Evolutionary conservation across 2,113 vertebrate genomes (phyloP).

Genomic region (Piprites chloris): DNA sequence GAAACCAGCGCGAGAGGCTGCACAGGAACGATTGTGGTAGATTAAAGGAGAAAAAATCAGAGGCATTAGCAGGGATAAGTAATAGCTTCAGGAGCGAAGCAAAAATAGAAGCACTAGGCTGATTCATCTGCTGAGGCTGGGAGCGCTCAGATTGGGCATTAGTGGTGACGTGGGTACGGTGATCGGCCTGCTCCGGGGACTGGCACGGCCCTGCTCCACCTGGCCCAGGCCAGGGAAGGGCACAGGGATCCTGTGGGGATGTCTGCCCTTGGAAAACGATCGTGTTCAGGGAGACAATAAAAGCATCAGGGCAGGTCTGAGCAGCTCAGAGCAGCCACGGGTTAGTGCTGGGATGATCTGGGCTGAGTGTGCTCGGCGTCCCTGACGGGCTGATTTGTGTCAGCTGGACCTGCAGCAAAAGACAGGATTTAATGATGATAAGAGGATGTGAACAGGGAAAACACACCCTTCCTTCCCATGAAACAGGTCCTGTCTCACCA

Average conservation of each 20-base stretch:
- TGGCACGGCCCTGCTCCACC: background rate
- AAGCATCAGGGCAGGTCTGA: rapidly evolving
- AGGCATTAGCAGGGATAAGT: constrained; percentile 53
- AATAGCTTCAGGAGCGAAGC: constrained; percentile 2
- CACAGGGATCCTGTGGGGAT: background rate
- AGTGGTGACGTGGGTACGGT: background rate
- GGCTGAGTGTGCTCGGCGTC: background rate
- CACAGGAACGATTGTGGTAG: constrained; percentile 1
- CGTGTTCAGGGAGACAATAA: rapidly evolving
- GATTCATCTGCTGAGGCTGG: constrained; percentile 33
- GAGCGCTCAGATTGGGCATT: background rate
- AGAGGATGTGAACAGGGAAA: background rate
- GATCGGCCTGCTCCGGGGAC: background rate
- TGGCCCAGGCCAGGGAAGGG: background rate
- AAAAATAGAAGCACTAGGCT: constrained; percentile 50
- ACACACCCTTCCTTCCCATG: background rate
- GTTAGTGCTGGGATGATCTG: rapidly evolving
- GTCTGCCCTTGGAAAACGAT: background rate
- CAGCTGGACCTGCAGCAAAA: background rate
- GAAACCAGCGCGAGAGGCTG: constrained; percentile 66
- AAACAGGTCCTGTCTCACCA: background rate
- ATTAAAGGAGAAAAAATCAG: background rate
- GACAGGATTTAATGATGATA: background rate
- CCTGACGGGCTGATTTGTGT: background rate
- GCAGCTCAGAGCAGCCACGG: background rate